These are phyloP conservation scores for Centruroides vittatus DNA, from an alignment of 1,140 invertebrate species.

Conservation along the genomic window DNA sequence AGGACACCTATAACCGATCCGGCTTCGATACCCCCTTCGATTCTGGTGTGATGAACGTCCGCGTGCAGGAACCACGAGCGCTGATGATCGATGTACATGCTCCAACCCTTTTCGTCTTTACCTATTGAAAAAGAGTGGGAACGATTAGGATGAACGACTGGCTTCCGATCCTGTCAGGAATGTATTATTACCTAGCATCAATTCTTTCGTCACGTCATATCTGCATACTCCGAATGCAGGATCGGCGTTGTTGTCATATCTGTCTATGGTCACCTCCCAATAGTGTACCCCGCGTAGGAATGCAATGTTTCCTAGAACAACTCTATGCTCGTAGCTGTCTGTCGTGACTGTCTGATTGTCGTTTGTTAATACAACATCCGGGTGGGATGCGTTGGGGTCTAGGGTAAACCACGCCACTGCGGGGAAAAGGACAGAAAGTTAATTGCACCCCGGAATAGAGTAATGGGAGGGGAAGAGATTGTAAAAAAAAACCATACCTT, in stretches of 20 bases:
- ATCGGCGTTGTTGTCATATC: conserved; percentile 84
- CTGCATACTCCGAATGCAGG: conserved; percentile 88
- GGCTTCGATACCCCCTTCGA: conserved; percentile 70
- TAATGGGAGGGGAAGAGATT: background rate
- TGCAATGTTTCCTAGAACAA: conserved; percentile 76
- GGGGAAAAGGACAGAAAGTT: background rate
- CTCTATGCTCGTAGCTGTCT: conserved; percentile 82
- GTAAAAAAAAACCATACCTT: conserved; percentile 47
- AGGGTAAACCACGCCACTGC: conserved; percentile 94
- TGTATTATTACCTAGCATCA: conserved; percentile 70
- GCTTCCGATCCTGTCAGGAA: no score
- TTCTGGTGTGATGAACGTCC: conserved; percentile 75
- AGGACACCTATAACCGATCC: conserved; percentile 81
- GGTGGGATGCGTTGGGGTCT: conserved; percentile 49
- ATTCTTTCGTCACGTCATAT: conserved; percentile 73
- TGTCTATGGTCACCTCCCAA: conserved; percentile 84
- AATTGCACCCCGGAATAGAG: background rate
- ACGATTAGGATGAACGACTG: no score
- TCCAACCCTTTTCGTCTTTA: conserved; percentile 97
- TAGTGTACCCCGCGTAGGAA: conserved; percentile 92
- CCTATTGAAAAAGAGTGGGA: conserved; percentile 39
- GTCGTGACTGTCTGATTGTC: conserved; percentile 75
- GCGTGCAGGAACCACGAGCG: conserved; percentile 89
- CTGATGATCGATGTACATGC: conserved; percentile 94
- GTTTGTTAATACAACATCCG: conserved; percentile 68